Percentiles rank a stretch among this genome's conserved stretches.
Conservation (phyloP, 2,888 invertebrate species). For the Sycophila texana region DNA sequence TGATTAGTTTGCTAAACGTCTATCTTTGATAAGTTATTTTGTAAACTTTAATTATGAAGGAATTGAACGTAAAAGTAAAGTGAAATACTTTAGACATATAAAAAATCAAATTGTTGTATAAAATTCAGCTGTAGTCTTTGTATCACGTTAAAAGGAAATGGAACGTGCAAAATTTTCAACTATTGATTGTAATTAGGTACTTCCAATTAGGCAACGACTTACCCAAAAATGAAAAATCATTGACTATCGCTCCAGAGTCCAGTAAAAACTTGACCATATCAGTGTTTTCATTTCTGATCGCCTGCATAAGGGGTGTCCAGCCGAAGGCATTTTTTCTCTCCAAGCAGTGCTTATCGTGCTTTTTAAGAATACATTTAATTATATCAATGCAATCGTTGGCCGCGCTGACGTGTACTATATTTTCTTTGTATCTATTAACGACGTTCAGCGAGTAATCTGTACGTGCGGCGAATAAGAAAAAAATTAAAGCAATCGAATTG, state of each 20-base stretch:
- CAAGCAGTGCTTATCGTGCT: slow-evolving; percentile 57
- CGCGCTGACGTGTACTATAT: slow-evolving; percentile 68
- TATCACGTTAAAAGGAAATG: no score
- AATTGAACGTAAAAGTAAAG: not conserved
- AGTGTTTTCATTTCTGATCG: slow-evolving; percentile 67
- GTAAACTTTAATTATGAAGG: no score
- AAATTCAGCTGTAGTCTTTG: not conserved
- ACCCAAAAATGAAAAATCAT: slow-evolving; percentile 69
- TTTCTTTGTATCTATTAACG: slow-evolving; percentile 69
- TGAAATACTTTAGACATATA: no score
- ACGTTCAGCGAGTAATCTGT: slow-evolving; percentile 68
- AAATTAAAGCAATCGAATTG: slow-evolving; percentile 1
- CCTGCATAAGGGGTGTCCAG: slow-evolving; percentile 73
- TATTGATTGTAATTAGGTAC: not conserved
- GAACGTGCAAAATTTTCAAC: slow-evolving; percentile 10
- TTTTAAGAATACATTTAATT: slow-evolving; percentile 63
- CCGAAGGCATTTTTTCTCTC: slow-evolving; percentile 70
- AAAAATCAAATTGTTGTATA: not conserved
- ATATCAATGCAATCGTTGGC: slow-evolving; percentile 66
- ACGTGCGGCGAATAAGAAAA: slow-evolving; percentile 16
- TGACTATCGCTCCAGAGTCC: slow-evolving; percentile 62
- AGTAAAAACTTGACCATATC: slow-evolving; percentile 66
- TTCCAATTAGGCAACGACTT: slow-evolving; percentile 20
- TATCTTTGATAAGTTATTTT: no score
- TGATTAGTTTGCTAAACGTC: no score